Evolutionary conservation across 2,113 vertebrate genomes (phyloP), one percentile per base, ranked within the genome.

Genomic region (Rousettus leschenaultii): DNA sequence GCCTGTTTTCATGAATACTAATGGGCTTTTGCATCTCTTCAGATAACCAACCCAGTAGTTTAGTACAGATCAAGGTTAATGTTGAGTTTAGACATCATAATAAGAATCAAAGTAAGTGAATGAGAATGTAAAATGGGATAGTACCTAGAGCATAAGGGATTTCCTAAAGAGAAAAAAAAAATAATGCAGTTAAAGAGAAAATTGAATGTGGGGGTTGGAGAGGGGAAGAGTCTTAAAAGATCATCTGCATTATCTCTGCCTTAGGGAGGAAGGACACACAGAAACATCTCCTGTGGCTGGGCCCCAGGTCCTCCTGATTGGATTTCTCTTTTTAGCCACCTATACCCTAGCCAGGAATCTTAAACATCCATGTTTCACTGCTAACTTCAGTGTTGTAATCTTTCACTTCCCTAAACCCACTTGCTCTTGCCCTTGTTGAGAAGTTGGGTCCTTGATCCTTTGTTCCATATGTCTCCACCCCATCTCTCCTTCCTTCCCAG

Each of bases 71-170:
- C 15, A 77, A 24, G 48, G 61, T 26, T 86, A 66, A 65, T 51
- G 28, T 1, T 86, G 48, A 85, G 63, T 66, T 78, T 95, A 53
- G 57, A 78, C 21, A 19, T 71, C 40, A 18, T 59, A 15, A 15
- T 43, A 79, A 59, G 63, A 93, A 68, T 65, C 91, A 14, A 87
- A 91, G 61, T 63, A 94, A 57, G 55, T 55, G 30, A 82, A 70
- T 59, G 51, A 87, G 33, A 35, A 15, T 93, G 19, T 86, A 59
- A 65, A 77, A 61, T 40, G 45, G 38, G 16, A 61, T 66, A 80
- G 40, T 63, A 66, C 7, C 40, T 22, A 35, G 73, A 59, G 83
- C 48, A 68, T 33, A 59, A 88, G 24, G 7, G 26, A 57, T 55
- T 95, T 93, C 48, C 89, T 86, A 5, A 73, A 65, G 51, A 43